phyloP scores from a whole-genome alignment of 2,113 vertebrate species.

The Fulmarus glacialis region DNA sequence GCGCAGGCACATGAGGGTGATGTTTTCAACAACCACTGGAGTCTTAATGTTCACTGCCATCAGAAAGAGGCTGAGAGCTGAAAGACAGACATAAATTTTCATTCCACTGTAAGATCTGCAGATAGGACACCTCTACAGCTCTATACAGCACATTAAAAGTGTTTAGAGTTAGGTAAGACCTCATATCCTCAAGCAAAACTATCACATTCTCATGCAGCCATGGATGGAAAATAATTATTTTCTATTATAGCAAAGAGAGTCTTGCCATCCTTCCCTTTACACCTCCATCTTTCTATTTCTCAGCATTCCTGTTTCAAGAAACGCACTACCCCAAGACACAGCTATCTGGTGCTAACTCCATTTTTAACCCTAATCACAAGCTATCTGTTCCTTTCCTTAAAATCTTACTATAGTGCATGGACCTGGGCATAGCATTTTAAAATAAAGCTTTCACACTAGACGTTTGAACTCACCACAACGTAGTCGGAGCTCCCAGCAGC shows the following conservation, averaged over 20 bases:
- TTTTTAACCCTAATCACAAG: background rate
- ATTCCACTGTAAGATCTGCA: background rate
- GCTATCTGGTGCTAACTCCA: background rate
- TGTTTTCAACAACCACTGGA: conserved; percentile 98
- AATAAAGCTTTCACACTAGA: accelerated
- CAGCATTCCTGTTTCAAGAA: background rate
- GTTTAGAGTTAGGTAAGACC: background rate
- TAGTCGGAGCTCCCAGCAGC: conserved; percentile 95
- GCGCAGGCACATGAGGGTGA: conserved; percentile 97
- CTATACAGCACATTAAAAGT: accelerated
- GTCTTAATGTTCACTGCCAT: conserved; percentile 99
- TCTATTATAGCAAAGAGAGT: background rate
- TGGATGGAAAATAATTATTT: background rate
- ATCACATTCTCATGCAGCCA: background rate
- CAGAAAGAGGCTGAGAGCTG: conserved; percentile 95
- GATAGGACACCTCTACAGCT: background rate
- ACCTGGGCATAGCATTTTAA: background rate
- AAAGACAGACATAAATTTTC: background rate
- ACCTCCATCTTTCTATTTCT: background rate
- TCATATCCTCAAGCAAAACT: background rate
- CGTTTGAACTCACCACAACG: conserved; percentile 86
- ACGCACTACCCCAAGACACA: background rate
- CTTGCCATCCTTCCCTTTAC: background rate
- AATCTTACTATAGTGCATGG: accelerated
- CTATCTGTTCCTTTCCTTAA: background rate